Conservation (phyloP, 1,140 invertebrate species). For the Goniozus legneri region DNA sequence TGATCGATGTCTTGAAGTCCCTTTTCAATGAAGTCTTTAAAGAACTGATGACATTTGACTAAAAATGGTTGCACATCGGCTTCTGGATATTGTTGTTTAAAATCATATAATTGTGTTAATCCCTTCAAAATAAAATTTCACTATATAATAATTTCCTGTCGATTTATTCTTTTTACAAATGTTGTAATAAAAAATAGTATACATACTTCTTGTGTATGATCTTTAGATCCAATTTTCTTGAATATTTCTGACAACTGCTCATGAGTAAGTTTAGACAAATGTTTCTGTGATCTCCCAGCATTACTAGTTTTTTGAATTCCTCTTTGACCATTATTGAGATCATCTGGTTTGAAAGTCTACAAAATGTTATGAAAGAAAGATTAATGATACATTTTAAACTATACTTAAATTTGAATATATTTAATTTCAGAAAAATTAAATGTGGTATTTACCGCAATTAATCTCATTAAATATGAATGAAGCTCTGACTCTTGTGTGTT, state of each 20-base stretch:
- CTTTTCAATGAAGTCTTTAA: conserved; percentile 88
- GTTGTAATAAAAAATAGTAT: neutral
- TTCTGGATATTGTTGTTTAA: conserved; percentile 85
- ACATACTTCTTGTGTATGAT: conserved; percentile 75
- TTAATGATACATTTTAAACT: conserved; percentile 10
- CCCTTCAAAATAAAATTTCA: conserved; percentile 57
- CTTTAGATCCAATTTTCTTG: conserved; percentile 86
- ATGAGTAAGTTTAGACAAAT: conserved; percentile 70
- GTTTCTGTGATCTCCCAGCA: conserved; percentile 46
- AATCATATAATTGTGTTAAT: conserved; percentile 82
- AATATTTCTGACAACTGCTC: conserved; percentile 87
- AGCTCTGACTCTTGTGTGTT: conserved; percentile 79
- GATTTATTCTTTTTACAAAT: neutral
- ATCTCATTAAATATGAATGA: conserved; percentile 73
- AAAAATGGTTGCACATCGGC: conserved; percentile 84
- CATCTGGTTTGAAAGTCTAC: conserved; percentile 55
- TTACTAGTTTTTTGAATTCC: conserved; percentile 45
- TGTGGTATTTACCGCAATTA: conserved; percentile 62
- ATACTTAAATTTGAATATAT: conserved; percentile 1
- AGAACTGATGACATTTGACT: conserved; percentile 83
- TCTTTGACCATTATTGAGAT: conserved; percentile 47
- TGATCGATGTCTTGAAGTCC: conserved; percentile 79
- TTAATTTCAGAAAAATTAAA: conserved; percentile 2
- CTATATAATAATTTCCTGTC: neutral
- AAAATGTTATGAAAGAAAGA: conserved; percentile 24